Conservation (phyloP, 2,113 vertebrate species). For the Tautogolabrus adspersus region DNA sequence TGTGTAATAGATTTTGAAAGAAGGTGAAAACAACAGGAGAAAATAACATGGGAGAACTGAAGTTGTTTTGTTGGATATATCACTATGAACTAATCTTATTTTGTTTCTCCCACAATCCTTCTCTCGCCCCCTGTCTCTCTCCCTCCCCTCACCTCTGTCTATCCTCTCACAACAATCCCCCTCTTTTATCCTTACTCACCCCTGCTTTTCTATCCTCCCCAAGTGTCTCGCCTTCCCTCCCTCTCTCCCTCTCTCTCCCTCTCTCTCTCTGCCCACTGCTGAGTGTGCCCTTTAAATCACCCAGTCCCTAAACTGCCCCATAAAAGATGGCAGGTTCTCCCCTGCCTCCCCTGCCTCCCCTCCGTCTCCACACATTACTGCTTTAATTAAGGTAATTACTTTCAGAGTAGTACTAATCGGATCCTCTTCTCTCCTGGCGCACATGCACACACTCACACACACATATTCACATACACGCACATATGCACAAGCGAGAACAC, state of each 20-base stretch:
- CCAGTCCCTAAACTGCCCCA: slow-evolving; percentile 80
- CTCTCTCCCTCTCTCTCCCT: no score
- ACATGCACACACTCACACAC: slow-evolving; percentile 19
- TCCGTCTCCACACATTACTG: slow-evolving; percentile 82
- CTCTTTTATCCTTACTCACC: slow-evolving; percentile 40
- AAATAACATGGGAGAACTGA: not conserved
- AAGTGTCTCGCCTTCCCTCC: slow-evolving; percentile 11
- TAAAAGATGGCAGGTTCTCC: slow-evolving; percentile 81
- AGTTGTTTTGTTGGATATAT: not conserved
- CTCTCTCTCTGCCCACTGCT: slow-evolving; percentile 43
- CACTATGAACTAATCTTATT: not conserved
- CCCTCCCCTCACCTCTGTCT: slow-evolving; percentile 25
- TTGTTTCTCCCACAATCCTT: not conserved
- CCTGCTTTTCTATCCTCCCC: slow-evolving; percentile 47
- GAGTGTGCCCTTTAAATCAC: slow-evolving; percentile 81
- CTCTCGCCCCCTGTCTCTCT: no score
- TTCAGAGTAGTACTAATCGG: slow-evolving; percentile 87
- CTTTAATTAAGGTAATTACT: slow-evolving; percentile 89
- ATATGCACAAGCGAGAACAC: slow-evolving; percentile 5
- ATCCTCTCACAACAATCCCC: slow-evolving; percentile 42
- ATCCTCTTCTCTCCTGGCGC: slow-evolving; percentile 75
- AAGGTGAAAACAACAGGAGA: slow-evolving; percentile 2
- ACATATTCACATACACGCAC: slow-evolving; percentile 17
- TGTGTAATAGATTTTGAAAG: not conserved
- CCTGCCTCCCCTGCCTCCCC: slow-evolving; percentile 49